Percentiles rank a stretch among this genome's conserved stretches.
Evolutionary conservation across 2,113 vertebrate genomes (phyloP).

Genomic region (Tenrec ecaudatus): DNA sequence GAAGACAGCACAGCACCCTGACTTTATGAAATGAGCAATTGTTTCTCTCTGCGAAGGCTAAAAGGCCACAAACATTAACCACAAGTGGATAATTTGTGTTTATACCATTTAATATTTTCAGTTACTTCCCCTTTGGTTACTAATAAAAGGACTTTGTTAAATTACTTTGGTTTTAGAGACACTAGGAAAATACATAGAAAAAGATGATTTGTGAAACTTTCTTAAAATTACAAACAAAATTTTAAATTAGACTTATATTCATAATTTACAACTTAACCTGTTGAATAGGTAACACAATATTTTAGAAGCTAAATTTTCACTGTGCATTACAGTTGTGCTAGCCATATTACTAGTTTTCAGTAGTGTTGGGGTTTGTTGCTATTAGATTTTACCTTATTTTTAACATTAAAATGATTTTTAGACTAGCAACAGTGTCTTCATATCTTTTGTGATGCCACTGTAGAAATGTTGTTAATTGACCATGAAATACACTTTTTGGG

Average conservation of each 20-base stretch:
- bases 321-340: background rate
- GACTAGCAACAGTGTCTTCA: background rate
- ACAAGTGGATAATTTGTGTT: background rate
- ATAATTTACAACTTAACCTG: conserved; percentile 50
- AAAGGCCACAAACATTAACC: too few relatives aligned
- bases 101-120: conserved; percentile 47
- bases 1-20: background rate
- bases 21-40: conserved; percentile 45
- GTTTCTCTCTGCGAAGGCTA: background rate
- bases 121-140: conserved; percentile 28
- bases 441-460: background rate
- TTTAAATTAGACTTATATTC: background rate
- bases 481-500: too few relatives aligned
- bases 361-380: background rate
- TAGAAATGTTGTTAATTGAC: background rate
- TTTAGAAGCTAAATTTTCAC: conserved; percentile 43
- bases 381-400: conserved; percentile 44
- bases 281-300: conserved; percentile 32
- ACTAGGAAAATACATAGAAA: background rate
- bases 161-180: conserved; percentile 3
- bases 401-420: conserved; percentile 46
- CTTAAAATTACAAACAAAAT: conserved; percentile 27
- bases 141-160: conserved; percentile 25
- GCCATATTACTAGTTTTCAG: background rate
- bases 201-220: conserved; percentile 21